Evolutionary conservation across 2,797 vertebrate species (phyloP), one percentile per base, ranked within the genome.

Genomic region (Champsocephalus esox): DNA sequence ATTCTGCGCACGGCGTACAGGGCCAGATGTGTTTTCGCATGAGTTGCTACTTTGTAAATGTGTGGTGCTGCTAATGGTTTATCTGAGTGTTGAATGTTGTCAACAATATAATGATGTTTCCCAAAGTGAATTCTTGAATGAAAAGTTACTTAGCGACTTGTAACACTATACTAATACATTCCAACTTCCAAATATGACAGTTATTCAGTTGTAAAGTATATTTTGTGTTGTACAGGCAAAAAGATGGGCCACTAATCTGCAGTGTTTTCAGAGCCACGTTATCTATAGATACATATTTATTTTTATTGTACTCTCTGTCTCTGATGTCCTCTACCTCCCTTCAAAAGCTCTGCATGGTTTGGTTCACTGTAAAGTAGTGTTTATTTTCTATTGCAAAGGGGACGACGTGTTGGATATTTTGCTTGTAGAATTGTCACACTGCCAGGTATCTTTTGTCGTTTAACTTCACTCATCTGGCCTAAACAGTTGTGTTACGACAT

Each of bases 11-110:
- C 69, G 8, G 76, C 77, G 76, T 82, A 76, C 73, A 71, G 80
- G 81, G 73, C 80, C 70, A 72, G 79, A 85, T 62, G 69, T 85
- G 81, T 91, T 83, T 84, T 63, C 66, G 93, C 93, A 93, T 95
- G 92, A 92, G 86, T 92, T 91, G 86, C 89, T 92, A 73, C 85
- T 92, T 88, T 93, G 92, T 94, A 92, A 94, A 91, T 13, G 79
- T 93, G 89, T 80, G 91, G 90, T 94, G 84, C 93, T 92, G 90
- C 90, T 80, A 88, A 89, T 72, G 88, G 90, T 94, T 91, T 87
- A 81, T 83, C 86, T 89, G 90, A 88, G 79, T 91, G 88, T 92
- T 86, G 80, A 66, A 52, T 93, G 87, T 93, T 78, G 90, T 92
- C 84, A 85, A 87, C 46, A 75, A 86, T 84, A 82, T 38, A 38